Conservation (phyloP, 1,140 invertebrate genomes). For the Drosophila burlai region DNA sequence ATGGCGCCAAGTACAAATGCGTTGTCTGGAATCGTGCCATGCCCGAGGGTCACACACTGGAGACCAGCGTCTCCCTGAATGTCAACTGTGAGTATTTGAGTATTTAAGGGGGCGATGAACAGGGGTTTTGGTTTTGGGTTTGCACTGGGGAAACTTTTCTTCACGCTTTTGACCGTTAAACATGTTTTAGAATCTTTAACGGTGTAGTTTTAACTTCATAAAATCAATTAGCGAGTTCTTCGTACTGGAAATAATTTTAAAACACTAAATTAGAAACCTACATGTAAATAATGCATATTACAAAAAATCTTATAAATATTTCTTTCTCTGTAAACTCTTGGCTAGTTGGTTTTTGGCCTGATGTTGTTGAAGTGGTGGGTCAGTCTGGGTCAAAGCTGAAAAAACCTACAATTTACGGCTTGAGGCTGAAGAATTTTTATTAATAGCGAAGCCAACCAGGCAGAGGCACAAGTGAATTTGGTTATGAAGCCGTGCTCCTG, state of each 20-base stretch:
- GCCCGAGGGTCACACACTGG: conserved; percentile 91
- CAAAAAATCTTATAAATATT: not conserved
- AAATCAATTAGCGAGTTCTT: too few relatives aligned
- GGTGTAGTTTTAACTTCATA: too few relatives aligned
- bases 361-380: conserved; percentile 19
- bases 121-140: not conserved
- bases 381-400: conserved; percentile 20
- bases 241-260: too few relatives aligned
- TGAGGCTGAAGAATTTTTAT: conserved; percentile 24
- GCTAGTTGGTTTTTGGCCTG: not conserved
- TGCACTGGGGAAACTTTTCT: not conserved
- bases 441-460: conserved; percentile 13
- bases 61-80: conserved; percentile 91
- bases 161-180: too few relatives aligned
- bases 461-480: conserved; percentile 5
- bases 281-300: too few relatives aligned
- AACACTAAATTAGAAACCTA: too few relatives aligned
- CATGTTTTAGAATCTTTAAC: too few relatives aligned
- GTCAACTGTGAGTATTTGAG: conserved; percentile 93
- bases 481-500: conserved; percentile 11
- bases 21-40: conserved; percentile 95
- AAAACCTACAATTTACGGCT: conserved; percentile 35
- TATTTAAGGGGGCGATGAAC: not conserved
- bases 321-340: not conserved
- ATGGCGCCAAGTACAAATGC: conserved; percentile 92